Evolutionary conservation across 1,140 invertebrate genomes (phyloP), one percentile per base, ranked within the genome.

Genomic region (Drosophila tristis): DNA sequence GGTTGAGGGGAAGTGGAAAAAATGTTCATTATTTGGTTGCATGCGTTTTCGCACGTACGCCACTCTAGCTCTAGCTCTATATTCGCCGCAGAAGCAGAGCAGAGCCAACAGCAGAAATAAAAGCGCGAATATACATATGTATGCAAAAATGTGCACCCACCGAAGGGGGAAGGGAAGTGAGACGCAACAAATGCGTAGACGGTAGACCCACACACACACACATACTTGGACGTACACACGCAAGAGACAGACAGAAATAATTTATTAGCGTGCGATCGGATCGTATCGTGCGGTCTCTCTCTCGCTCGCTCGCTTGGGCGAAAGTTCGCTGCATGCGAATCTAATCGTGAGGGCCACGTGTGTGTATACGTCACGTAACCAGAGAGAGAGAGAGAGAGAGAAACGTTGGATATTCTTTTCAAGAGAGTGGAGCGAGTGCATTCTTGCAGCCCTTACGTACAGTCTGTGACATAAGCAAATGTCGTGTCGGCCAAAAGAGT

Each of bases 41-140:
- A 91, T 91, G 90, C 82, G 78, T 89, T 89, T 91, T 89, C 67
- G 90, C 90, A 91, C 90, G 90, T 91, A 91, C 86, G 86, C 90
- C 90, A 91, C 64, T 78, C 74, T 68, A 8, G 50, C 55, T 45
- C 7, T 60, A 42, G 29, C 65, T 58, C 47, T 72, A 65, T 74
- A 65, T 77, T 80, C 74, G 67, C 73, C 60, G 60, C 59, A 75
- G 51, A 57, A 78, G 35, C 35, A 39, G 35, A 39, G 35, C 9
- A 39, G 3, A 39, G 35, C 29, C 44, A 72, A 45, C 20, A 57
- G 54, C 39, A 47, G 58, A 56, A 49, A 64, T 35, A 54, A 62
- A 55, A 71, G 29, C 26, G 7, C 54, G 43, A 56, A 47, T 25
- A 63, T 13, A 20, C 20, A 20, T 20, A 9, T 35, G 2, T 73